Base-by-base conservation (phyloP, 2,888 invertebrate species). In the Fissipunctia ypsillon region DNA sequence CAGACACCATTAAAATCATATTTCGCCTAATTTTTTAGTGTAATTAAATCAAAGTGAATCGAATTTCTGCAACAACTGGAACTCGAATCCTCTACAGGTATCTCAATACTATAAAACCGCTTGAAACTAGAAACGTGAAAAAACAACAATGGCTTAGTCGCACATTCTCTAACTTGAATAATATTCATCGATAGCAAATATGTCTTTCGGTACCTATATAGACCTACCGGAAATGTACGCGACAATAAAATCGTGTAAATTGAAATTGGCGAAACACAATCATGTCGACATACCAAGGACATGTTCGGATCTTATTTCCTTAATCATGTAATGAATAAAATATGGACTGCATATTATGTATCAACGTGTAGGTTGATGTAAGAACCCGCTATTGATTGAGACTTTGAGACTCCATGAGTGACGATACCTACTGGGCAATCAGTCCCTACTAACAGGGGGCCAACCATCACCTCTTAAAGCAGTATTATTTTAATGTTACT, bases 281-380 rank as follows among this genome's bases (percentile, higher is more conserved):
- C 75, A 45, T 73, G 71, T 72, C 35, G 87, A 84, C 83, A 72
- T 84, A 81, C 81, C 88, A 89, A 89, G 89, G 89, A 86, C 88
- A 66, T 67, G 25, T 71, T 76, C 50, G 61, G 63, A 73, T 66
- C 54, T 41, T 67, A 83, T 86, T 89, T 89, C 89, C 89, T 87
- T 69, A 52, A 68, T 57, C 60, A 57, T 48, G 43, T 64, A 54
- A 56, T 73, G 25, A 38, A 57, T 43, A 48, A 28, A 45, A 54
- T 69, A 66, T 73, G 54, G 25, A n/a, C 22, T 63, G 14, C 16
- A 43, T 43, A 43, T 12, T 41, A 38, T 22, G 50, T n/a, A 14
- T 28, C 41, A 56, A 41, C 12, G 43, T 78, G 65, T 68, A 41
- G 48, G 61, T 43, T 7, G n/a, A 25, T 22, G 16, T 50, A n/a